Evolutionary conservation across 1,140 invertebrate genomes (phyloP).

Genomic region (Pogonognathellus flavescens): DNA sequence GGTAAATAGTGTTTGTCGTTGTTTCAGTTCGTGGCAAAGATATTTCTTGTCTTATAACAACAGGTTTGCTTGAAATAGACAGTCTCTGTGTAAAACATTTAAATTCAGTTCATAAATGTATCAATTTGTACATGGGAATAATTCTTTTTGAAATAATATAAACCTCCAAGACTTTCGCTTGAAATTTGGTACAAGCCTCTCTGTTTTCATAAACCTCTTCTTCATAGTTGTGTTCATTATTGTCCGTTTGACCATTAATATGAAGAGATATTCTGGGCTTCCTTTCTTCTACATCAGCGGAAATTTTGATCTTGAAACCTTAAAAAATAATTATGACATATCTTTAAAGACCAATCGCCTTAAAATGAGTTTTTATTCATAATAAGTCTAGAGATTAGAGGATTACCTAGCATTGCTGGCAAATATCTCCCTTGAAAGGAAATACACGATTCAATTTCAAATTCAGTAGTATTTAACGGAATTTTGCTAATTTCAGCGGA

Average conservation of each 20-base stretch:
- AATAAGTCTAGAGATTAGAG: too few relatives aligned
- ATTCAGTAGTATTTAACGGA: constrained; percentile 17
- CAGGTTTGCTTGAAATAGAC: not conserved
- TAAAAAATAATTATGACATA: not conserved
- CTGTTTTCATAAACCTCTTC: not conserved
- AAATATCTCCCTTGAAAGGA: not conserved
- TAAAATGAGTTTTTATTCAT: too few relatives aligned
- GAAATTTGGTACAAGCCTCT: not conserved
- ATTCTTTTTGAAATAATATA: not conserved
- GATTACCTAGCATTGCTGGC: not conserved
- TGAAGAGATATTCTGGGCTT: not conserved
- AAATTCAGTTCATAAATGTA: not conserved
- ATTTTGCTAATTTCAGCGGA: constrained; percentile 21
- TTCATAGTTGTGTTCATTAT: not conserved
- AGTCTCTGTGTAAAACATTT: not conserved
- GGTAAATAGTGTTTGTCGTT: not conserved
- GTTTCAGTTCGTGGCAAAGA: not conserved
- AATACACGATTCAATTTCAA: constrained; percentile 57
- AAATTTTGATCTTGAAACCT: not conserved
- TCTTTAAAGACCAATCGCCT: too few relatives aligned
- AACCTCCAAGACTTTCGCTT: not conserved
- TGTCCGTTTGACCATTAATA: not conserved
- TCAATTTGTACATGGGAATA: too few relatives aligned
- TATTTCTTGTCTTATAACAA: not conserved
- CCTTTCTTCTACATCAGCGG: not conserved